Conservation (phyloP, 2,113 vertebrate genomes). For the Grallaria varia region DNA sequence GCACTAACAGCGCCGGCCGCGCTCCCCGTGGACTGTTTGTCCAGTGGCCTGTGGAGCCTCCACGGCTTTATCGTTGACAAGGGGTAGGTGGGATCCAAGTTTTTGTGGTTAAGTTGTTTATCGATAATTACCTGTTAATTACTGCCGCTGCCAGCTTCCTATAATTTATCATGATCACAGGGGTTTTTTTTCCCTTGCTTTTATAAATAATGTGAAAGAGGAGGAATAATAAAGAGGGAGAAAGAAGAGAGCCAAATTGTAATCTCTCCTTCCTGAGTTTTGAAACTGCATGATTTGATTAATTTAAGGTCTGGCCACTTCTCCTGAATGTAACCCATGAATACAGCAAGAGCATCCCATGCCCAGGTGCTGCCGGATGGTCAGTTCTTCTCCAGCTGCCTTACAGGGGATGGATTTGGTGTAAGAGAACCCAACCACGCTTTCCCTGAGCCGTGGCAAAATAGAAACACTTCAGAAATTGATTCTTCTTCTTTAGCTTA, state of each 20-base stretch:
- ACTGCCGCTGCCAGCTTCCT: conserved; percentile 66
- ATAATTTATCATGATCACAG: conserved; percentile 62
- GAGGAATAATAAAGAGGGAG: conserved; percentile 10
- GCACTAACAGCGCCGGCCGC: conserved; percentile 55
- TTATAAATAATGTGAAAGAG: conserved; percentile 25
- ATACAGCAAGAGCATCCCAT: background rate
- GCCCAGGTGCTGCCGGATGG: background rate
- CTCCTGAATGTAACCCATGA: background rate
- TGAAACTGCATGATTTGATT: background rate
- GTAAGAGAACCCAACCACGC: background rate
- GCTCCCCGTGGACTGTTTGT: conserved; percentile 77
- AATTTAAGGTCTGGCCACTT: background rate
- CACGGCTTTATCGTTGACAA: conserved; percentile 77
- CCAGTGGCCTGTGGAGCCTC: conserved; percentile 75
- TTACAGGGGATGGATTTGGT: fast-evolving
- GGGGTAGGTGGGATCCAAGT: conserved; percentile 71
- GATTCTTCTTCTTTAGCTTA: background rate
- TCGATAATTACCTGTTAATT: conserved; percentile 83
- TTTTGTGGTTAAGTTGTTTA: conserved; percentile 79
- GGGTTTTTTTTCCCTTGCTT: conserved; percentile 18
- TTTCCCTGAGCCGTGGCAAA: background rate
- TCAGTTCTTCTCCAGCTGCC: background rate
- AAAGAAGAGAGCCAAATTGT: background rate
- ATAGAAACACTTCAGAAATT: background rate
- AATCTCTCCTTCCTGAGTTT: conserved; percentile 9